These are phyloP conservation scores for Graphium colonna DNA, from an alignment of 2,888 invertebrate species.

Conservation along the genomic window DNA sequence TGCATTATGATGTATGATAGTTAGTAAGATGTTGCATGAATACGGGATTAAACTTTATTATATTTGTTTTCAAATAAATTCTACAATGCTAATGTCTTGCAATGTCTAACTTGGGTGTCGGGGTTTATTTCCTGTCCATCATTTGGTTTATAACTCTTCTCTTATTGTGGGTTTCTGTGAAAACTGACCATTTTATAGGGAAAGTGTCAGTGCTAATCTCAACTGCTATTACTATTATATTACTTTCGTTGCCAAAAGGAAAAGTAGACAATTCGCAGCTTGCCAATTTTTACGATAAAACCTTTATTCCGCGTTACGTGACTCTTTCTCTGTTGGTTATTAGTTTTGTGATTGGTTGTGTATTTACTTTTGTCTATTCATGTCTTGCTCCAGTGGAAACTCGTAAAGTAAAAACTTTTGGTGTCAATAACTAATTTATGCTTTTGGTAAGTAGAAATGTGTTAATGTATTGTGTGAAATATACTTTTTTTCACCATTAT, in stretches of 20 bases:
- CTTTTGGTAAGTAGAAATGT: conserved; percentile 43
- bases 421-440: conserved; percentile 39
- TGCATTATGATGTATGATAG: not conserved
- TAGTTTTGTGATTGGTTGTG: conserved; percentile 45
- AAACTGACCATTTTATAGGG: conserved; percentile 83
- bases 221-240: conserved; percentile 76
- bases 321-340: conserved; percentile 49
- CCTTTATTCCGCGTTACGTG: conserved; percentile 52
- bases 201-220: conserved; percentile 79
- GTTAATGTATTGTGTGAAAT: no score
- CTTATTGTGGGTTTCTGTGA: conserved; percentile 82
- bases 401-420: conserved; percentile 54
- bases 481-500: no score
- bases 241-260: conserved; percentile 81
- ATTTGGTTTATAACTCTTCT: conserved; percentile 83
- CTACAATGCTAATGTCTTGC: conserved; percentile 8
- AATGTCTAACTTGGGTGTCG: conserved; percentile 81
- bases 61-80: conserved; percentile 10
- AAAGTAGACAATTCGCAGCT: conserved; percentile 46
- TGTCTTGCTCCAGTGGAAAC: conserved; percentile 58
- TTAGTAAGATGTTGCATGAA: conserved; percentile 13
- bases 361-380: conserved; percentile 51
- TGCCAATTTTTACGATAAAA: conserved; percentile 74
- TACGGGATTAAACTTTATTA: not conserved
- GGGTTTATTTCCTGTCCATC: conserved; percentile 82